These are phyloP conservation scores for Xenopus laevis DNA, from an alignment of 2,113 vertebrate species.

Conservation along the genomic window DNA sequence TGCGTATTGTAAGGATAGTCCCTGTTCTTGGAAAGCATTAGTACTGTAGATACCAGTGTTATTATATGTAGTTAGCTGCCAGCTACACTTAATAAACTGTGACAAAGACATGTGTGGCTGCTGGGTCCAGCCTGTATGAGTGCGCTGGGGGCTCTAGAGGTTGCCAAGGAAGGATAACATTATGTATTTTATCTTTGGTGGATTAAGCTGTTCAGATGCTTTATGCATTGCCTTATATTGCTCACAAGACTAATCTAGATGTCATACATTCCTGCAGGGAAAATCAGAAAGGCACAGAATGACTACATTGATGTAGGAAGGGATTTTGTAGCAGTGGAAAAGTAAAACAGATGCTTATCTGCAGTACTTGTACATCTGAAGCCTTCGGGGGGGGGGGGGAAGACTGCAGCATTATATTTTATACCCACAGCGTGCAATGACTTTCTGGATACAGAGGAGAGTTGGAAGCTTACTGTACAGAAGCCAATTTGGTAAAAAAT, in stretches of 20 bases:
- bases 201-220: not conserved
- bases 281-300: not conserved
- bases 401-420: not conserved
- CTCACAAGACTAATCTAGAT: conserved; percentile 3
- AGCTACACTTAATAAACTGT: too few species aligned
- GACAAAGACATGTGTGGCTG: too few species aligned
- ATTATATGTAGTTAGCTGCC: too few species aligned
- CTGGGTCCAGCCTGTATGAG: too few species aligned
- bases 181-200: too few species aligned
- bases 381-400: too few species aligned
- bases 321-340: not conserved
- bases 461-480: not conserved
- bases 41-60: too few species aligned
- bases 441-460: not conserved
- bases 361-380: not conserved
- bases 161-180: too few species aligned
- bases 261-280: not conserved
- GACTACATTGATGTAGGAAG: not conserved
- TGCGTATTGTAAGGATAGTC: too few species aligned
- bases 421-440: not conserved
- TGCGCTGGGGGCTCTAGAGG: too few species aligned
- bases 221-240: not conserved
- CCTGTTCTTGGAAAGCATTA: too few species aligned
- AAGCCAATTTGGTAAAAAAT: too few species aligned
- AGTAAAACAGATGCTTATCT: conserved; percentile 12